Evolutionary conservation across 2,888 invertebrate genomes (phyloP).

Genomic region (Stramonita haemastoma): DNA sequence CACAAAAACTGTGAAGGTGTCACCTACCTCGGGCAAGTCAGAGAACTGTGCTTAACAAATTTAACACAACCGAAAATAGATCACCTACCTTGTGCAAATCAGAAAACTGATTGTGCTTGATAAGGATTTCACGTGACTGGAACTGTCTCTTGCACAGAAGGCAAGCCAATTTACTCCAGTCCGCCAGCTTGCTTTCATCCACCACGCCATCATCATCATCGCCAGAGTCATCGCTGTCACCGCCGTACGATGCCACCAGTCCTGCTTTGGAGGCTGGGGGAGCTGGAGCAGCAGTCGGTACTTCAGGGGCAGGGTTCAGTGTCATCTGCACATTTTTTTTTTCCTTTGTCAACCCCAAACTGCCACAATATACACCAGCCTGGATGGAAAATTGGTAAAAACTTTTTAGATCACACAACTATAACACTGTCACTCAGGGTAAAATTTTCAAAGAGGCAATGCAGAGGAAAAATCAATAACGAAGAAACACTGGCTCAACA

Average conservation of each 20-base stretch:
- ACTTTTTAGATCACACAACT: too few relatives aligned
- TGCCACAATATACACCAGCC: too few relatives aligned
- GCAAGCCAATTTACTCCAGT: conserved; percentile 93
- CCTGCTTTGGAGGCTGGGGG: conserved; percentile 52
- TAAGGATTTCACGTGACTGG: conserved; percentile 90
- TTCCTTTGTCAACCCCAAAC: too few relatives aligned
- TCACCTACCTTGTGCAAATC: conserved; percentile 88
- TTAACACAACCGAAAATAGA: too few relatives aligned
- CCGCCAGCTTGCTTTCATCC: conserved; percentile 81
- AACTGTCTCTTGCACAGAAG: conserved; percentile 96
- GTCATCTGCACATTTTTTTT: not conserved
- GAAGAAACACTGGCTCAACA: too few relatives aligned
- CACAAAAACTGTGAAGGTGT: too few relatives aligned
- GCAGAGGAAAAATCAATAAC: too few relatives aligned
- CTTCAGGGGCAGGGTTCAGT: conserved; percentile 34
- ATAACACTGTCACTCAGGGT: too few relatives aligned
- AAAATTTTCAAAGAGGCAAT: too few relatives aligned
- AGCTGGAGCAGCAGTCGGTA: conserved; percentile 37
- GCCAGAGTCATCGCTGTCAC: conserved; percentile 82
- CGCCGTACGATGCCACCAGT: conserved; percentile 88
- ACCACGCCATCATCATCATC: conserved; percentile 81
- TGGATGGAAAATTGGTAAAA: too few relatives aligned
- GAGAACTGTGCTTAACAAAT: too few relatives aligned
- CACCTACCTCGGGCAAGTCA: too few relatives aligned
- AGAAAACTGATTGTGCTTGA: conserved; percentile 94